Percentiles rank a stretch among this genome's conserved stretches.
Conservation (phyloP, 2,888 invertebrate genomes). For the Lithophane ornitopus region DNA sequence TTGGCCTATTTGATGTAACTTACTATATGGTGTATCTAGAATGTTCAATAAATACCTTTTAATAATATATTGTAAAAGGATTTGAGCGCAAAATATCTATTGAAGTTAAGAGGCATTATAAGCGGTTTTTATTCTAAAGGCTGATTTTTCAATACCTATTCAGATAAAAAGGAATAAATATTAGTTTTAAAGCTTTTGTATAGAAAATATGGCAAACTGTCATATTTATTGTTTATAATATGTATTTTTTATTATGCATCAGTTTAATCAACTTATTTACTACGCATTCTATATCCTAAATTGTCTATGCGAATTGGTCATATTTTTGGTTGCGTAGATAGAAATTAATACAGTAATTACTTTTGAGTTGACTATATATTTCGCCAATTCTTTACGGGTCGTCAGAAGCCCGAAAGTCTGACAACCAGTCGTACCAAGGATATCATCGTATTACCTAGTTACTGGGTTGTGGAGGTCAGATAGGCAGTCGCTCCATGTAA, state of each 20-base stretch:
- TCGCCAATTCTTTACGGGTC: no score
- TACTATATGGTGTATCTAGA: constrained; percentile 13
- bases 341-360: background rate
- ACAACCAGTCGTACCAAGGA: no score
- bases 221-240: background rate
- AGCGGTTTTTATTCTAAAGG: background rate
- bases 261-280: no score
- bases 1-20: constrained; percentile 32
- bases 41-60: background rate
- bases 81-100: background rate
- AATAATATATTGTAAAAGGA: background rate
- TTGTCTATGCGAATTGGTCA: background rate
- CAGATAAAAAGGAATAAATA: background rate
- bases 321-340: no score
- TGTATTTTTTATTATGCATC: no score
- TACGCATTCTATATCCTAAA: background rate
- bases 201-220: no score
- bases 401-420: no score
- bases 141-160: background rate
- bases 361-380: background rate
- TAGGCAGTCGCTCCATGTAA: no score
- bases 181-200: background rate
- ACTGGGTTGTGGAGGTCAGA: no score
- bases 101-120: background rate
- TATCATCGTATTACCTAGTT: no score